Evolutionary conservation across 2,797 vertebrate species (phyloP), one percentile per base, ranked within the genome.

Genomic region (Spinus pinus): DNA sequence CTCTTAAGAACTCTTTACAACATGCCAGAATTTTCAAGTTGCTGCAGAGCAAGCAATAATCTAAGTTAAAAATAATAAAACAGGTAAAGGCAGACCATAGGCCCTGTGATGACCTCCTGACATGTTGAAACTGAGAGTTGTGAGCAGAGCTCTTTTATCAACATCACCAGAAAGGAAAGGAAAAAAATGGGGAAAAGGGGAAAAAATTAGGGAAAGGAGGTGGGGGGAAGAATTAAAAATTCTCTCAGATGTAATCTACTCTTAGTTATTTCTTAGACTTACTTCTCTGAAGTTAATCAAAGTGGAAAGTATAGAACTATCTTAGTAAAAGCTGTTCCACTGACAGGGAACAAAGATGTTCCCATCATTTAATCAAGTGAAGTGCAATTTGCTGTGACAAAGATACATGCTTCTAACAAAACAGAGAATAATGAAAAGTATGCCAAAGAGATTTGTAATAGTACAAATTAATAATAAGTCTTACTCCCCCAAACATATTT

Each of bases 151-250:
- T 81, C 20, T 80, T 35, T 57, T 37, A 65, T 31, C 42, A 71
- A 35, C 14, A 88, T 24, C 39, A 66, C 18, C 25, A 58, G 21
- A 23, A 72, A 37, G 8, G 5, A 84, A 69, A 88, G 23, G 17
- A 41, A 14, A 27, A 69, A 28, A 20, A 3, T 6, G 1, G 4
- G 4, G 3, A 4, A 39, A 54, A 4, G 3, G 25, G 6, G 11
- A 13, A 19, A 37, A 28, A 58, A 50, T 15, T 6, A 24, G 23
- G 39, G 6, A 28, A 54, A 9, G 10, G 11, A 2, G 4, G 7
- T 3, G 8, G 37, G 31, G 37, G 31, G 50, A 0, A 33, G 23
- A 56, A 0, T 5, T 51, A 2, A 33, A 79, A 79, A 28, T 24
- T 10, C 15, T 86, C 44, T 69, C 23, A 49, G 6, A 22, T n/a